Base-by-base conservation (phyloP, 2,113 vertebrate species). In the Microtus montanus region DNA sequence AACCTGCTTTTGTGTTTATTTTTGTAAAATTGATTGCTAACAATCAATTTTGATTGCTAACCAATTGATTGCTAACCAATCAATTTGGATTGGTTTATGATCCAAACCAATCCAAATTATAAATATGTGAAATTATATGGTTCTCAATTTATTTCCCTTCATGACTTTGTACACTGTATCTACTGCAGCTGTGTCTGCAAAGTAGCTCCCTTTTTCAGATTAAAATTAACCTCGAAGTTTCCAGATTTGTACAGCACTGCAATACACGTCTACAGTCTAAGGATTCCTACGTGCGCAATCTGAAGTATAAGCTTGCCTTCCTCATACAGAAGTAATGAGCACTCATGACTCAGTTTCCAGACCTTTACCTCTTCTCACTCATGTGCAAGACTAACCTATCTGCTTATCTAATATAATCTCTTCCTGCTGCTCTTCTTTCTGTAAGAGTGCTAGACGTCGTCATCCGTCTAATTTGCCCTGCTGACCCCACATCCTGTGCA, bases 11-110 rank as follows among this genome's bases (percentile, higher is more conserved):
- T 84, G 84, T 19, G 49, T 49, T 91, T 75, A 70, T 35, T 92
- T 93, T 83, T 61, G 33, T 92, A 92, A 95, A 95, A 22, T 20
- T 61, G 24, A 84, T 90, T 80, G 92, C 84, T 80, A 89, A 70
- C 3, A 63, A n/a, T n/a, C n/a, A n/a, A n/a, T n/a, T n/a, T n/a
- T n/a, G n/a, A n/a, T n/a, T n/a, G n/a, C n/a, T n/a, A n/a, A n/a
- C n/a, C n/a, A n/a, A n/a, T n/a, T n/a, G n/a, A n/a, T n/a, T n/a
- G n/a, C n/a, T n/a, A n/a, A n/a, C n/a, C n/a, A n/a, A n/a, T n/a
- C n/a, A n/a, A n/a, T n/a, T n/a, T n/a, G n/a, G n/a, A n/a, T n/a
- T n/a, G 7, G 91, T 9, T 87, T 78, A 71, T 92, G 28, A 66
- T 71, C 5, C 20, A 88, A 95, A 63, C n/a, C 35, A 63, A 83